A percentile compares a stretch with the other conserved stretches of the same genome.
These are phyloP conservation scores for Stichopus chloronotus DNA, from an alignment of 35 echinoderm and acorn worm genomes.

Conservation along the genomic window DNA sequence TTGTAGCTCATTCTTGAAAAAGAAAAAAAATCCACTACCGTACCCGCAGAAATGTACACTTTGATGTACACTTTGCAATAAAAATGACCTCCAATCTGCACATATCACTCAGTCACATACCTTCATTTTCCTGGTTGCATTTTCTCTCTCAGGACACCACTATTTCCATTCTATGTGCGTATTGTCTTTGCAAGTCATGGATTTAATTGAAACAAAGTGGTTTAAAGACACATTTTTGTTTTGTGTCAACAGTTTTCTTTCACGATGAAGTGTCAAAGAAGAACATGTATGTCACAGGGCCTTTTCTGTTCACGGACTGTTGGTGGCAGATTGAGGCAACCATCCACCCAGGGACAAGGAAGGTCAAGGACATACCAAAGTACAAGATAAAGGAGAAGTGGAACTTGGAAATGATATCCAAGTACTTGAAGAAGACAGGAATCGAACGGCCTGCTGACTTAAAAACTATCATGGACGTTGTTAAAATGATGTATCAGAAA, in stretches of 20 bases:
- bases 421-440: background rate
- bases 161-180: too few relatives aligned
- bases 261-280: background rate
- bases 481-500: background rate
- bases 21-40: too few relatives aligned
- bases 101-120: too few relatives aligned
- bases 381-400: background rate
- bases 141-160: too few relatives aligned
- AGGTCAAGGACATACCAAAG: slow-evolving; percentile 7
- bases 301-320: slow-evolving; percentile 29
- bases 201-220: too few relatives aligned
- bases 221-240: too few relatives aligned
- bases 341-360: slow-evolving; percentile 23
- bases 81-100: too few relatives aligned
- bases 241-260: background rate
- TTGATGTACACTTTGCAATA: too few relatives aligned
- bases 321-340: slow-evolving; percentile 43
- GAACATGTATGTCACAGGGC: background rate
- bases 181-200: too few relatives aligned
- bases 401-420: background rate
- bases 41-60: too few relatives aligned
- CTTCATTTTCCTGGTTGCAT: too few relatives aligned
- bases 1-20: too few relatives aligned
- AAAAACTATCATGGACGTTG: background rate
- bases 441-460: background rate